A percentile compares a stretch with the other conserved stretches of the same genome.
Conservation (phyloP, 2,113 vertebrate genomes). For the Petrocephalus microphthalmus region DNA sequence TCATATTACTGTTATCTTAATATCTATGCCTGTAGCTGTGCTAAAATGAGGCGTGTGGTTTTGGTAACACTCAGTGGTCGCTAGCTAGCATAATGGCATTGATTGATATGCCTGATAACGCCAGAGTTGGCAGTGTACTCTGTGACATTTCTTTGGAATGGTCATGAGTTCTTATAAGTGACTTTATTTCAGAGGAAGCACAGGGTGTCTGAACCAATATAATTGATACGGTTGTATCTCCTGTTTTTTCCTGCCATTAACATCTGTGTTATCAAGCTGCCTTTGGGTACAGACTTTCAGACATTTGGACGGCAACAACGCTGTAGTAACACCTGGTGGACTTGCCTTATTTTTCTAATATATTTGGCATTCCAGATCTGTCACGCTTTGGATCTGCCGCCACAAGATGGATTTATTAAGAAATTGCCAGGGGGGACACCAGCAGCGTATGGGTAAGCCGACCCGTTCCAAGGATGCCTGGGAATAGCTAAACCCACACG, state of each 20-base stretch:
- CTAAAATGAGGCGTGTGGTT: not conserved
- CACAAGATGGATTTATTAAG: not conserved
- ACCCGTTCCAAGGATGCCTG: not conserved
- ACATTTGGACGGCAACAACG: not conserved
- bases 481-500: constrained; percentile 11
- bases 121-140: not conserved
- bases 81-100: not conserved
- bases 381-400: not conserved
- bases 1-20: not conserved
- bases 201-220: not conserved
- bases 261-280: not conserved
- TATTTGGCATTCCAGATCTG: not conserved
- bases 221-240: not conserved
- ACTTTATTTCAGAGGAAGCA: not conserved
- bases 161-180: not conserved
- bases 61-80: not conserved
- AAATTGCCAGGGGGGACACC: not conserved
- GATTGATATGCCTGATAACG: not conserved
- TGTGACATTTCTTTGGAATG: not conserved
- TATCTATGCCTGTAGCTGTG: not conserved
- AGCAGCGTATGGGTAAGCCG: not conserved
- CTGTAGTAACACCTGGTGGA: not conserved
- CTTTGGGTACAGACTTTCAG: not conserved
- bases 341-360: not conserved
- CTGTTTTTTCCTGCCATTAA: not conserved